Evolutionary conservation across 2,797 vertebrate genomes (phyloP).

Genomic region (Bradypodion pumilum): DNA sequence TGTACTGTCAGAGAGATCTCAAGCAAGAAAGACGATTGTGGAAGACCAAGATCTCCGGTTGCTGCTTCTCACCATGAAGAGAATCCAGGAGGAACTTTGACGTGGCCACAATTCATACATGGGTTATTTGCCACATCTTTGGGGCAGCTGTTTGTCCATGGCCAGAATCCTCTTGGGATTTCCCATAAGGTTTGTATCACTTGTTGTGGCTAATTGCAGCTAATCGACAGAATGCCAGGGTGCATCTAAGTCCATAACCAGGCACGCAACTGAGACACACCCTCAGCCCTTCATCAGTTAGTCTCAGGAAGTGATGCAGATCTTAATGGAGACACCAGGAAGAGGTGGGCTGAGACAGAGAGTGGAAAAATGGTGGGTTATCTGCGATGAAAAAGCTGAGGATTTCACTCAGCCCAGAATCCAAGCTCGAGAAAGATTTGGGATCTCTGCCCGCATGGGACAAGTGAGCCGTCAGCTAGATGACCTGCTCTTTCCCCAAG

Average conservation of each 20-base stretch:
- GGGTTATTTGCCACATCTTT: not conserved
- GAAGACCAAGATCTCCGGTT: not conserved
- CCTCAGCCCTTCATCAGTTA: too few species aligned
- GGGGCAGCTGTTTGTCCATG: not conserved
- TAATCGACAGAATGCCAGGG: too few species aligned
- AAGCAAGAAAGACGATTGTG: not conserved
- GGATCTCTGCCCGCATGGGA: not conserved
- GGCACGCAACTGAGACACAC: too few species aligned
- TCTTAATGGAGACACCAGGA: too few species aligned
- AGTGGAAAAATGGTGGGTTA: not conserved
- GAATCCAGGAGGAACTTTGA: not conserved
- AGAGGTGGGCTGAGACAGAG: not conserved
- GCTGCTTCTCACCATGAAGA: not conserved
- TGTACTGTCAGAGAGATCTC: rapidly evolving
- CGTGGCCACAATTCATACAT: not conserved
- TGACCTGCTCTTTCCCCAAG: too few species aligned
- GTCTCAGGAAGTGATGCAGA: too few species aligned
- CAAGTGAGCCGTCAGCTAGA: not conserved
- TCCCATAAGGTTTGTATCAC: too few species aligned
- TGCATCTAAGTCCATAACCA: too few species aligned
- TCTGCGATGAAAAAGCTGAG: not conserved
- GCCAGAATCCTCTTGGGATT: too few species aligned
- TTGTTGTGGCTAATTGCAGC: too few species aligned
- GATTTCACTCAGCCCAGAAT: not conserved
- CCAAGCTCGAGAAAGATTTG: not conserved